Evolutionary conservation across 2,888 invertebrate species (phyloP), one percentile per base, ranked within the genome.

Genomic region (Tethea ocularis): DNA sequence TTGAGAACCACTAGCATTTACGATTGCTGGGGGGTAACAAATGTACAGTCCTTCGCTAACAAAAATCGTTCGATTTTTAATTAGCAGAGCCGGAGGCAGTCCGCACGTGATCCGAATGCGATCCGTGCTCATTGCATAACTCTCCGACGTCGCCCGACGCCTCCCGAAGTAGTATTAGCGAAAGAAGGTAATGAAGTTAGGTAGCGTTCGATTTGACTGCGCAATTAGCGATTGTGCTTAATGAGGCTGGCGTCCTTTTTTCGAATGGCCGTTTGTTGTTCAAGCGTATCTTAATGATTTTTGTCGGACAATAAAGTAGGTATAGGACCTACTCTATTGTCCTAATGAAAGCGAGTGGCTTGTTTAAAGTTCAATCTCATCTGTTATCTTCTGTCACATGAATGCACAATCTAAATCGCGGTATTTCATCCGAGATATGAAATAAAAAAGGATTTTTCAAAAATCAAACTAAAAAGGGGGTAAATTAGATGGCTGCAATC

Each of bases 51-150:
- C 54, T 33, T 83, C 76, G 80, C 83, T 81, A 82, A 87, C 88
- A 88, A 89, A 91, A 91, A 89, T 90, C 84, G 83, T 87, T 90
- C 90, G 91, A 91, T 91, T 91, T 92, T 91, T 91, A 92, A 92
- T 92, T 91, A 91, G 89, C 83, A 83, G 73, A 78, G 73, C 78
- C 78, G 76, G 77, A 67, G 74, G 75, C 72, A 71, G 70, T 76
- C 70, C 66, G 86, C 82, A 82, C 90, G 90, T 91, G 91, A 90
- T 83, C 80, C 70, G 91, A 88, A 87, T 90, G 75, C 46, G 46
- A 20, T 46, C 46, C 38, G 73, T 77, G 72, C 75, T 77, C 54
- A 80, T 86, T 82, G 81, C 84, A 86, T 87, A 85, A 86, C 84
- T 84, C 82, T 70, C 67, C 72, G 66, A 62, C 65, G 63, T 67